phyloP scores from a whole-genome alignment of 2,113 vertebrate species.

The Gopherus flavomarginatus region DNA sequence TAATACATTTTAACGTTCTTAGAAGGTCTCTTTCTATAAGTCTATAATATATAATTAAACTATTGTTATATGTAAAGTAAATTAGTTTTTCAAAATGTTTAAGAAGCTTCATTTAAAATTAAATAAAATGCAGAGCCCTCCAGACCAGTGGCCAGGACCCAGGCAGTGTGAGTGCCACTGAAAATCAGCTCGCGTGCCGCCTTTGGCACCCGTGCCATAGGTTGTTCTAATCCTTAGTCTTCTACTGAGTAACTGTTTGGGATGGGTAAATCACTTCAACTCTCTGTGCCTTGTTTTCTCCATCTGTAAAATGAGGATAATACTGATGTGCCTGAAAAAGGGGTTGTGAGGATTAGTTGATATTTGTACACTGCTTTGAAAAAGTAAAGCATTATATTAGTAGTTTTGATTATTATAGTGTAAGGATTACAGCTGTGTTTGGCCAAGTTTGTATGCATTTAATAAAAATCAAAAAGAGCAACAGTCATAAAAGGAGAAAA shows the following conservation, averaged over 20 bases:
- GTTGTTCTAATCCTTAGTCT: neutral
- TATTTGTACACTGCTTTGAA: neutral
- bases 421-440: neutral
- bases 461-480: neutral
- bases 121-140: no score
- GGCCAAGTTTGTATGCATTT: neutral
- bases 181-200: no score
- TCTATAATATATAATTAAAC: no score
- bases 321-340: neutral
- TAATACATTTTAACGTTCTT: no score
- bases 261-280: accelerated
- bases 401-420: neutral
- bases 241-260: neutral
- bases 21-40: no score
- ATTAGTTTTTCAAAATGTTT: no score
- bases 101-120: no score
- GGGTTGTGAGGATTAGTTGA: accelerated
- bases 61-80: no score
- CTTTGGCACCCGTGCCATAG: no score
- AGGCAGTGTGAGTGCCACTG: no score
- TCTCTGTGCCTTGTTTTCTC: accelerated
- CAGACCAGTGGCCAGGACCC: no score
- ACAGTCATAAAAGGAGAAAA: neutral
- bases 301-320: accelerated
- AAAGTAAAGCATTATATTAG: neutral